Evolutionary conservation across 1,140 invertebrate species (phyloP).

Genomic region (Mercenaria mercenaria): DNA sequence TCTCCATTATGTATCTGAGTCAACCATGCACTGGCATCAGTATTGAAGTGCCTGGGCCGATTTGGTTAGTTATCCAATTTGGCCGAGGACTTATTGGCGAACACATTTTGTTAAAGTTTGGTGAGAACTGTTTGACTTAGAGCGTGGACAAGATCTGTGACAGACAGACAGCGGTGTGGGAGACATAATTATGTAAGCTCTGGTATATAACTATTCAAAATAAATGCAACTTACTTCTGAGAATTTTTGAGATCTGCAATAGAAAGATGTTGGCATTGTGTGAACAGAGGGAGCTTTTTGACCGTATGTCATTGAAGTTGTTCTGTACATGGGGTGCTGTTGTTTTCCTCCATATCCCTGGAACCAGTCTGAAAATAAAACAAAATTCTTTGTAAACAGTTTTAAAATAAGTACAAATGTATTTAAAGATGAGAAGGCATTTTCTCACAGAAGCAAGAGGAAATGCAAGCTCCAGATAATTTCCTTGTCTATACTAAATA

Average conservation of each 20-base stretch:
- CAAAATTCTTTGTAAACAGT: background rate
- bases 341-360: slow-evolving; percentile 81
- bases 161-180: too few relatives aligned
- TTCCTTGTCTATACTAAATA: background rate
- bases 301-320: slow-evolving; percentile 80
- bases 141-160: too few relatives aligned
- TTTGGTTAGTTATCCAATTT: too few relatives aligned
- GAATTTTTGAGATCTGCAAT: slow-evolving; percentile 83
- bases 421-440: background rate
- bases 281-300: slow-evolving; percentile 80
- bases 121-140: too few relatives aligned
- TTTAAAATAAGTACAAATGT: background rate
- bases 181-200: background rate
- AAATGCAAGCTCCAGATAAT: background rate
- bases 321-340: slow-evolving; percentile 84
- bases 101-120: too few relatives aligned
- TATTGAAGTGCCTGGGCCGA: too few relatives aligned
- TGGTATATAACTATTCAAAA: background rate
- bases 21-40: background rate
- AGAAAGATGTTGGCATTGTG: slow-evolving; percentile 83
- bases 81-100: too few relatives aligned
- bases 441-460: background rate
- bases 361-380: slow-evolving; percentile 70
- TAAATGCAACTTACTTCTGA: slow-evolving; percentile 77
- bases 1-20: too few relatives aligned